Evolutionary conservation across 1,140 invertebrate species (phyloP).

Genomic region (Bathynomus jamesi): DNA sequence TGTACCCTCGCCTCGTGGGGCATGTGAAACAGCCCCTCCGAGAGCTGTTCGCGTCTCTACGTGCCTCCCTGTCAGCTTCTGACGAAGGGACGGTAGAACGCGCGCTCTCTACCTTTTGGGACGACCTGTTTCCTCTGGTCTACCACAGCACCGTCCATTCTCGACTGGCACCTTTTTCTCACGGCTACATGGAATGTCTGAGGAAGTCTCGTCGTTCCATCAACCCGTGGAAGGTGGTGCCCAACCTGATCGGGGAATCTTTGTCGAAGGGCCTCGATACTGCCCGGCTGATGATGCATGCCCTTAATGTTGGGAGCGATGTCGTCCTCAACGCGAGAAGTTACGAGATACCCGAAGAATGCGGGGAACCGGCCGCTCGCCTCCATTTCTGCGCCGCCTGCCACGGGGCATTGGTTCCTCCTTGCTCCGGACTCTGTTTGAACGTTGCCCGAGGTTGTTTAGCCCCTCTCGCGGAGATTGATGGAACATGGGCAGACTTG

Average conservation of each 20-base stretch:
- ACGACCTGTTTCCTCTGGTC: slow-evolving; percentile 69
- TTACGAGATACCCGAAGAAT: slow-evolving; percentile 52
- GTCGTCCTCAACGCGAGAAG: slow-evolving; percentile 53
- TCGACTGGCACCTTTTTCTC: slow-evolving; percentile 49
- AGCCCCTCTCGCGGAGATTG: slow-evolving; percentile 39
- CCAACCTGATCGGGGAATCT: slow-evolving; percentile 57
- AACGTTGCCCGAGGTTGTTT: slow-evolving; percentile 65
- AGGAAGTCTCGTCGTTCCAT: slow-evolving; percentile 62
- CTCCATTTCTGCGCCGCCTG: slow-evolving; percentile 75
- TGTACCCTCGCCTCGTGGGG: slow-evolving; percentile 21
- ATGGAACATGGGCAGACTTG: slow-evolving; percentile 53
- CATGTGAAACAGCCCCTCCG: slow-evolving; percentile 17
- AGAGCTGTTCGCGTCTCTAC: slow-evolving; percentile 38
- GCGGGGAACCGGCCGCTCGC: slow-evolving; percentile 61
- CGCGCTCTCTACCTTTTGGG: slow-evolving; percentile 68
- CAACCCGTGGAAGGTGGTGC: slow-evolving; percentile 71
- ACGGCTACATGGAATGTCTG: slow-evolving; percentile 67
- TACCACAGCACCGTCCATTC: slow-evolving; percentile 51
- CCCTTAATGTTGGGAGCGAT: slow-evolving; percentile 49
- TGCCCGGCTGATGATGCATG: slow-evolving; percentile 56
- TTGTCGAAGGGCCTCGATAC: slow-evolving; percentile 65
- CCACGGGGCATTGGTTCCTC: slow-evolving; percentile 51
- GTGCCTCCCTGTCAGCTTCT: slow-evolving; percentile 34
- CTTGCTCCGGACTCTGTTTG: slow-evolving; percentile 74
- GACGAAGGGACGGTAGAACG: slow-evolving; percentile 49